These are phyloP conservation scores for Leptodactylus fallax DNA, from an alignment of 2,797 vertebrate genomes.

Conservation along the genomic window DNA sequence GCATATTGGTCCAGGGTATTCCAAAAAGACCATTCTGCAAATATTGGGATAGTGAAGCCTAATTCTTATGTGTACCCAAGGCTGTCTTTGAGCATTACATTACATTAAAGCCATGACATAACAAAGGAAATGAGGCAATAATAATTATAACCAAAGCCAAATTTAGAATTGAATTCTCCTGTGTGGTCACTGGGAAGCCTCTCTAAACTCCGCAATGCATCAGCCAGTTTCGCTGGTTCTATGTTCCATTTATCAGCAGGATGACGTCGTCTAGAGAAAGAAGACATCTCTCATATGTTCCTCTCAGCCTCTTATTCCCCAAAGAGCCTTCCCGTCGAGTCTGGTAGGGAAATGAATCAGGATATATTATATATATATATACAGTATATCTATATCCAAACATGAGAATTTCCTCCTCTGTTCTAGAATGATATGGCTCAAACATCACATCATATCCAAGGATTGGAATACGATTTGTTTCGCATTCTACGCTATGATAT, in stretches of 20 bases:
- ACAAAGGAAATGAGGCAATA: no score
- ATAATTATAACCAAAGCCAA: not conserved
- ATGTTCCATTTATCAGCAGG: constrained; percentile 46
- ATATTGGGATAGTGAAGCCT: no score
- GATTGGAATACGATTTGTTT: constrained; percentile 9
- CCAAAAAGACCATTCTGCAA: no score
- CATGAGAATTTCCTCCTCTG: constrained; percentile 5
- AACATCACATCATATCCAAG: constrained; percentile 4
- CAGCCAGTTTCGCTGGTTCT: constrained; percentile 16
- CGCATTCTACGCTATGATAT: not conserved
- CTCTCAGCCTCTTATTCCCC: constrained; percentile 47
- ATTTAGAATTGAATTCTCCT: not conserved
- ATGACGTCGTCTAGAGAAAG: constrained; percentile 30
- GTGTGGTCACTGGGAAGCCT: not conserved
- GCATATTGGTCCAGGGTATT: no score
- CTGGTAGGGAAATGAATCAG: constrained; percentile 36
- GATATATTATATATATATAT: constrained; percentile 8
- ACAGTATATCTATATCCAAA: constrained; percentile 29
- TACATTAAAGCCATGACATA: no score
- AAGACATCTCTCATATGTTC: constrained; percentile 44
- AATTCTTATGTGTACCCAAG: no score
- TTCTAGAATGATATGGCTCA: constrained; percentile 25
- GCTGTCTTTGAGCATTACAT: no score
- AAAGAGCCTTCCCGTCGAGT: constrained; percentile 38
- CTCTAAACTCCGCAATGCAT: constrained; percentile 32